These are phyloP conservation scores for Glaucopsyche alexis DNA, from an alignment of 2,888 invertebrate species.

Conservation along the genomic window DNA sequence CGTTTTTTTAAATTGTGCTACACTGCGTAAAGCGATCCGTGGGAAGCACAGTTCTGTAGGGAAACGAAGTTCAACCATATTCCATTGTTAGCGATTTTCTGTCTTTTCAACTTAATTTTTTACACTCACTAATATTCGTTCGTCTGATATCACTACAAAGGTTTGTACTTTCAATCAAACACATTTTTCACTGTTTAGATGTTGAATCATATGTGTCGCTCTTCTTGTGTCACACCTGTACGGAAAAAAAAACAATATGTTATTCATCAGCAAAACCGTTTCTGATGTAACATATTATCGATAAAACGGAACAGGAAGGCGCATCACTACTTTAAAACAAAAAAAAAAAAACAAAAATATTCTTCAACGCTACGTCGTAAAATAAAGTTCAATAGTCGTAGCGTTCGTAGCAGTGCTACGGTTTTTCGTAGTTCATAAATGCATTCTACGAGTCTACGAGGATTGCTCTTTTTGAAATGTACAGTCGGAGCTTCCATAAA, in stretches of 20 bases:
- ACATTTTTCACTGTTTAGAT: conserved; percentile 69
- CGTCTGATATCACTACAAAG: conserved; percentile 61
- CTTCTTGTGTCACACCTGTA: conserved; percentile 58
- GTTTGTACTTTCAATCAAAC: conserved; percentile 64
- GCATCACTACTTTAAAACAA: conserved; percentile 42
- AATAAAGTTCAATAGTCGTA: conserved; percentile 14
- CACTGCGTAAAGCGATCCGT: conserved; percentile 62
- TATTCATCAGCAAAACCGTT: conserved; percentile 53
- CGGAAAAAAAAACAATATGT: conserved; percentile 46
- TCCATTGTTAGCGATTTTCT: conserved; percentile 70
- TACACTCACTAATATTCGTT: conserved; percentile 61
- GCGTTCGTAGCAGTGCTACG: conserved; percentile 20
- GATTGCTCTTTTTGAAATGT: conserved; percentile 23
- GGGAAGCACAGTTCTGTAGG: conserved; percentile 69
- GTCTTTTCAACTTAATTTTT: conserved; percentile 69
- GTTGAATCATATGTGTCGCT: conserved; percentile 56
- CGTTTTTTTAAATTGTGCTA: conserved; percentile 45
- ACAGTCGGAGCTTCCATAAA: conserved; percentile 14
- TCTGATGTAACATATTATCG: conserved; percentile 43
- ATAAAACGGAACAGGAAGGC: conserved; percentile 59
- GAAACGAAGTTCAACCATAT: conserved; percentile 69
- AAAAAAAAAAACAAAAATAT: conserved; percentile 16
- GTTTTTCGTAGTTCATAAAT: conserved; percentile 6
- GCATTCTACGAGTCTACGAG: conserved; percentile 25
- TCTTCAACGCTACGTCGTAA: background rate